Base-by-base conservation (phyloP, 2,888 invertebrate genomes). In the Antheraea assamensis region DNA sequence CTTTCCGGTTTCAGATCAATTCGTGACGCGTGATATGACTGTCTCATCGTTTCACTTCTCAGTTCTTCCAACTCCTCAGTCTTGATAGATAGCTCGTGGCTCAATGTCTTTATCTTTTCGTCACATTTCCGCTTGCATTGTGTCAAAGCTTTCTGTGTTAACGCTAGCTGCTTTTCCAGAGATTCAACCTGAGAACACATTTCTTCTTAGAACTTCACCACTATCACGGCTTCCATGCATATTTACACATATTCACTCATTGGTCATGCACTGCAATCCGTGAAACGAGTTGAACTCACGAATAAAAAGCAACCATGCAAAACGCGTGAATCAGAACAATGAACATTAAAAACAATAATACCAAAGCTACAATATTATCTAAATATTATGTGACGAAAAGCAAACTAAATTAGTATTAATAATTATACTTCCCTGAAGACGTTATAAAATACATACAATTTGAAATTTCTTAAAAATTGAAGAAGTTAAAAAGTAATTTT, bases 141-240 rank as follows among this genome's bases (percentile, higher is more conserved):
- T n/a, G 92, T 92, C 79, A 96, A 87, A 75, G 95, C 94, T 79
- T 93, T 89, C 74, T 95, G 94, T 74, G 96, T 91, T 76, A 95
- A 91, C 73, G 92, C 84, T 78, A 96, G 89, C 90, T 95, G 95
- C 81, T 94, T 92, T 86, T 95, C 96, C 82, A 96, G 89, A 79
- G 95, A 96, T 87, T 95, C 95, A 47, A 95, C 95, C 95, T 95
- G 94, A 88, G 93, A 92, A 94, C 89, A 93, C 90, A 93, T 81
- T 82, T 88, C 90, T 91, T 88, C 92, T 92, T 92, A 92, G 79
- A 89, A 86, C 82, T 79, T 86, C 88, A 85, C 85, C 84, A 75
- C 73, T 79, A 76, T 75, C 80, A 76, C 79, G 74, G 78, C 78
- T 82, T 88, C 87, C 91, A 90, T 91, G 91, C 92, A 89, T 88